Conservation (phyloP, 2,113 vertebrate genomes). For the Tetrao urogallus region DNA sequence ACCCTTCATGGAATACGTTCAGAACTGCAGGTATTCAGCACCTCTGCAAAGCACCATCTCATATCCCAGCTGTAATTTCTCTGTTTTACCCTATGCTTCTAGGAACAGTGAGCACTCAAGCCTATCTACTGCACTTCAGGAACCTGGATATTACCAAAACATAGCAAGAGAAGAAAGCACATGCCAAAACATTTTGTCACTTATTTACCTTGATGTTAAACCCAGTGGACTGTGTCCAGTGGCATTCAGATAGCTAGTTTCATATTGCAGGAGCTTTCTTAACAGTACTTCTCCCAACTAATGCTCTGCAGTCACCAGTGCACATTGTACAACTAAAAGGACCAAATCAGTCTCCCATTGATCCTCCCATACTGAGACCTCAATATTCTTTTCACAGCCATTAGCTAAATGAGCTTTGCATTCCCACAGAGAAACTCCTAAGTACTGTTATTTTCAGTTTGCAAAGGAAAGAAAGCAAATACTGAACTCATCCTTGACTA, state of each 20-base stretch:
- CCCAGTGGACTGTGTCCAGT: not conserved
- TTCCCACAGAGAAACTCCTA: not conserved
- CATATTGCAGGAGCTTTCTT: not conserved
- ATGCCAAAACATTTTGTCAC: not conserved
- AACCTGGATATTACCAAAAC: not conserved
- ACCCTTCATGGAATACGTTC: not conserved
- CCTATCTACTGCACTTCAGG: not conserved
- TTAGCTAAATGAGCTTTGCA: not conserved
- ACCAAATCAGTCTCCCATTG: not conserved
- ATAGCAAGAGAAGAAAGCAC: not conserved
- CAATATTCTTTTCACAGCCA: not conserved
- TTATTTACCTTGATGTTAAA: not conserved
- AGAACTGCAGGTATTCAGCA: not conserved
- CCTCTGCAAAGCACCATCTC: not conserved
- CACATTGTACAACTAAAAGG: not conserved
- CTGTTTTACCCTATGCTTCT: not conserved
- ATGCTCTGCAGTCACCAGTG: not conserved
- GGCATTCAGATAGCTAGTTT: not conserved
- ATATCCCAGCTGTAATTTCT: not conserved
- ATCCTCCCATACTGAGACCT: not conserved
- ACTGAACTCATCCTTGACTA: accelerated
- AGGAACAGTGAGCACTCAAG: not conserved
- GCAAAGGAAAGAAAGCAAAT: not conserved
- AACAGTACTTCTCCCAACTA: not conserved
- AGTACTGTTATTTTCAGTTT: not conserved